These are phyloP conservation scores for Eledone cirrhosa DNA, from an alignment of 2,888 invertebrate genomes.

Conservation along the genomic window DNA sequence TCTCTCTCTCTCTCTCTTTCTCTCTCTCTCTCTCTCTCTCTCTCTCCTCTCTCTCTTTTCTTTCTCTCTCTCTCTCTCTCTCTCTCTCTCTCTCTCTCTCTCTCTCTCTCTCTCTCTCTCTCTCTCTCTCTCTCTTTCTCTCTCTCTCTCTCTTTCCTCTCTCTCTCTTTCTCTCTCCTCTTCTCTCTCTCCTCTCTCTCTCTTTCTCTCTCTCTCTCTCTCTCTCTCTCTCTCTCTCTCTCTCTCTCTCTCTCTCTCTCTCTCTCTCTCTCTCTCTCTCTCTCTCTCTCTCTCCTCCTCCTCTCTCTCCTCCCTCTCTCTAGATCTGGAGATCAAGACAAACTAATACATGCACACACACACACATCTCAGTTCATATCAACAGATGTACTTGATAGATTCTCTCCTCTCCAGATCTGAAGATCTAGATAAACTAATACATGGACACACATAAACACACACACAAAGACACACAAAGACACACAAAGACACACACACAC, in stretches of 20 bases:
- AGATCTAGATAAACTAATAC: too few species aligned
- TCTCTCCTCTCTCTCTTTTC: too few species aligned
- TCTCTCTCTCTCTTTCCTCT: neutral
- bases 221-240: constrained; percentile 2
- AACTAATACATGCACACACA: too few species aligned
- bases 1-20: too few species aligned
- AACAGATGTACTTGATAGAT: too few species aligned
- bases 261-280: neutral
- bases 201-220: neutral
- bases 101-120: constrained; percentile 34
- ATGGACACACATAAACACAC: too few species aligned
- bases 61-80: constrained; percentile 31
- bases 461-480: too few species aligned
- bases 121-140: constrained; percentile 33
- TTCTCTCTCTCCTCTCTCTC: constrained; percentile 7
- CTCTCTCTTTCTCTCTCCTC: neutral
- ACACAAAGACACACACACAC: too few species aligned
- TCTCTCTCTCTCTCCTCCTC: neutral
- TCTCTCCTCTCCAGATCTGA: too few species aligned
- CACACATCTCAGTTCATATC: too few species aligned
- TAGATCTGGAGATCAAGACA: too few species aligned
- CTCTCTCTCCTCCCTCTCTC: neutral
- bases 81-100: constrained; percentile 33
- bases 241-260: neutral
- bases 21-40: too few species aligned